A percentile compares a stretch with the other conserved stretches of the same genome.
Conservation (phyloP, 2,888 invertebrate genomes). For the Incurvaria masculella region DNA sequence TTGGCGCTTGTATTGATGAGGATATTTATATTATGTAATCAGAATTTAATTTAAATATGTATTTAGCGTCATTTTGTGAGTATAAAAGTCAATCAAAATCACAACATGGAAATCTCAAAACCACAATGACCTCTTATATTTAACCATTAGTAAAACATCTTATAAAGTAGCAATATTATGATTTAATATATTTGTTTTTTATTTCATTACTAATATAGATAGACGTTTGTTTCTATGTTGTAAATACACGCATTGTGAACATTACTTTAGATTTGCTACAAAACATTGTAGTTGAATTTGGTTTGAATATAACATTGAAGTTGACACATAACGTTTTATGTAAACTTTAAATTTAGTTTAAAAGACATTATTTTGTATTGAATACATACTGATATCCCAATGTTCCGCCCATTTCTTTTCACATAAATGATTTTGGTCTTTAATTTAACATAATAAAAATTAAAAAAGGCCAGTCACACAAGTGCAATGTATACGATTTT, state of each 20-base stretch:
- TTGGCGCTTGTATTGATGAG: background rate
- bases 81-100: background rate
- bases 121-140: constrained; percentile 59
- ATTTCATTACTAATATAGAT: constrained; percentile 45
- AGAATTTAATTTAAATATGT: background rate
- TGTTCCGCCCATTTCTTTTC: constrained; percentile 4
- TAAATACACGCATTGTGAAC: background rate
- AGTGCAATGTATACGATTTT: constrained; percentile 60
- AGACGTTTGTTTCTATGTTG: background rate
- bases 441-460: constrained; percentile 22
- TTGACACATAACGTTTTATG: background rate
- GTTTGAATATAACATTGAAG: background rate
- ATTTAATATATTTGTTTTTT: constrained; percentile 58
- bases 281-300: background rate
- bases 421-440: background rate
- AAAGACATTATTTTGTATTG: background rate
- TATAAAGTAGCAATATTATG: constrained; percentile 56
- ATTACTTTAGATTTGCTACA: background rate
- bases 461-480: constrained; percentile 51
- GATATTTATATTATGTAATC: background rate
- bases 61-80: background rate
- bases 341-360: background rate
- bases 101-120: constrained; percentile 42
- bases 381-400: background rate
- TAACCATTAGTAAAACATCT: constrained; percentile 57